phyloP scores from a whole-genome alignment of 1,140 invertebrate species.

The Stegodyphus dumicola region DNA sequence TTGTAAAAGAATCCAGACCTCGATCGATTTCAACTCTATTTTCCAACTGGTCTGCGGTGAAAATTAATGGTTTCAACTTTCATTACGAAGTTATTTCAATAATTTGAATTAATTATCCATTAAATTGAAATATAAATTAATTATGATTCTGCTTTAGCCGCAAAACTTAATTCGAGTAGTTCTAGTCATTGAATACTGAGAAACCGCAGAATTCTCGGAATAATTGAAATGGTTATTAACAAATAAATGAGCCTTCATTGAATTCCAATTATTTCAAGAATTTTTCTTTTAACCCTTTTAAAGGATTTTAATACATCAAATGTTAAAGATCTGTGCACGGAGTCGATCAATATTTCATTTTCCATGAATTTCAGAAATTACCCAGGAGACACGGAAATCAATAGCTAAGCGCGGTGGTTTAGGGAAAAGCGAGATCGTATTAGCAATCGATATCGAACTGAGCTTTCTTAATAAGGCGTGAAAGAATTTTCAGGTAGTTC shows the following conservation, averaged over 20 bases:
- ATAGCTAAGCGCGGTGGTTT: background rate
- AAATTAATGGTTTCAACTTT: too few species aligned
- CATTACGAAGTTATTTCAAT: slow-evolving; percentile 6
- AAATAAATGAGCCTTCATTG: background rate
- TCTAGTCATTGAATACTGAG: too few species aligned
- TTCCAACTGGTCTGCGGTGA: too few species aligned
- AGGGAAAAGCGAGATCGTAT: background rate
- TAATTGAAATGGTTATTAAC: slow-evolving; percentile 18
- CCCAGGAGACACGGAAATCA: slow-evolving; percentile 2
- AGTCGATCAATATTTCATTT: slow-evolving; percentile 14
- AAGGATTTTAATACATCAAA: slow-evolving; percentile 14
- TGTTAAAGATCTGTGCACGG: background rate
- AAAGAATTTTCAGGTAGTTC: background rate
- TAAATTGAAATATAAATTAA: slow-evolving; percentile 11
- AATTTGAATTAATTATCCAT: slow-evolving; percentile 10
- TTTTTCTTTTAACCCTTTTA: background rate
- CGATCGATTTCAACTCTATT: too few species aligned
- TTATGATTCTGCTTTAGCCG: background rate
- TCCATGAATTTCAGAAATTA: background rate
- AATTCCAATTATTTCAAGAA: slow-evolving; percentile 5
- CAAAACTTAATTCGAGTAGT: background rate
- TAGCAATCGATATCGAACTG: slow-evolving; percentile 1
- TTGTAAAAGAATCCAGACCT: too few species aligned
- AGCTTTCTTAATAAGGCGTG: background rate
- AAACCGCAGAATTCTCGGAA: background rate